Percentiles rank a stretch among this genome's conserved stretches.
phyloP scores from a whole-genome alignment of 2,888 invertebrate species.

The Perizoma flavofasciatum region DNA sequence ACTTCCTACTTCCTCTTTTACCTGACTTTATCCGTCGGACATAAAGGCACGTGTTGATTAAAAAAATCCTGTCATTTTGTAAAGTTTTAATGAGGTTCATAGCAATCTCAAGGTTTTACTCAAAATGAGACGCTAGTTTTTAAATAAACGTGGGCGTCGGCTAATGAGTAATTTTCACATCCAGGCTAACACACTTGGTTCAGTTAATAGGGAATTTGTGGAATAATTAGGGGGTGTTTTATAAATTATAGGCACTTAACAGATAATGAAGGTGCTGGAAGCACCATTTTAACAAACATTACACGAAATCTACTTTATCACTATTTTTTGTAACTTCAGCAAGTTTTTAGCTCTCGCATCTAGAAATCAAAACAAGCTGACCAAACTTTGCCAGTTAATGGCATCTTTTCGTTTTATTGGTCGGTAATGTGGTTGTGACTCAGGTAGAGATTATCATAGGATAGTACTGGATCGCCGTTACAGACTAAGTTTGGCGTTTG shows the following conservation, averaged over 20 bases:
- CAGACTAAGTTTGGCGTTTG: slow-evolving; percentile 38
- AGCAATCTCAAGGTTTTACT: slow-evolving; percentile 16
- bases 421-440: slow-evolving; percentile 54
- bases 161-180: slow-evolving; percentile 28
- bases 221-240: slow-evolving; percentile 15
- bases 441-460: slow-evolving; percentile 44
- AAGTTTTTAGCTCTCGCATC: slow-evolving; percentile 37
- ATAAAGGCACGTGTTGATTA: slow-evolving; percentile 19
- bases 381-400: slow-evolving; percentile 32
- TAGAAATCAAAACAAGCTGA: slow-evolving; percentile 51
- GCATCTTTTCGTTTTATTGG: slow-evolving; percentile 61
- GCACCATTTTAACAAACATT: slow-evolving; percentile 4
- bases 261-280: slow-evolving; percentile 4
- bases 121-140: slow-evolving; percentile 20
- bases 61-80: slow-evolving; percentile 23
- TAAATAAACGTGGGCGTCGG: slow-evolving; percentile 14
- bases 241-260: slow-evolving; percentile 7
- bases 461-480: slow-evolving; percentile 43
- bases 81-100: slow-evolving; percentile 26
- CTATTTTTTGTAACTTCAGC: too few relatives aligned
- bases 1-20: neutral
- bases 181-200: slow-evolving; percentile 16
- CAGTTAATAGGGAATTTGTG: slow-evolving; percentile 15
- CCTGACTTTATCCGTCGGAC: neutral
- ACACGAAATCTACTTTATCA: too few relatives aligned